Conservation (phyloP, 2,888 invertebrate genomes). For the Seladonia tumulorum region DNA sequence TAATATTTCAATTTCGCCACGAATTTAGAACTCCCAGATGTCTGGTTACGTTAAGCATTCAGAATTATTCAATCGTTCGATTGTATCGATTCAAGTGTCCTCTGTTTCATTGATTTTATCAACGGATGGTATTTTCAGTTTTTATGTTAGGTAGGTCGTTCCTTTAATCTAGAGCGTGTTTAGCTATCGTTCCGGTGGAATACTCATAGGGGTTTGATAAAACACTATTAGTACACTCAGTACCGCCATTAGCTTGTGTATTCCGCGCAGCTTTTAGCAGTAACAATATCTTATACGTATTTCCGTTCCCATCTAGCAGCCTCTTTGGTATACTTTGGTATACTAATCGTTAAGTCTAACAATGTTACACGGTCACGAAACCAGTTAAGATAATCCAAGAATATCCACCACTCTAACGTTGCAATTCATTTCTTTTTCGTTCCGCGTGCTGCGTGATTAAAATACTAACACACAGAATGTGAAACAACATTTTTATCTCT, state of each 20-base stretch:
- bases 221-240: conserved; percentile 18
- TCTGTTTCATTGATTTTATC: neutral
- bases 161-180: neutral
- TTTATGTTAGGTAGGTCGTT: neutral
- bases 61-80: neutral
- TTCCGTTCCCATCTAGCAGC: conserved; percentile 26
- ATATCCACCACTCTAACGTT: neutral
- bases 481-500: neutral
- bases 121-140: neutral
- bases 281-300: conserved; percentile 32
- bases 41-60: neutral
- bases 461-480: neutral
- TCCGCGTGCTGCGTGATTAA: conserved; percentile 1
- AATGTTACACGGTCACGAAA: conserved; percentile 31
- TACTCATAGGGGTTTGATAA: conserved; percentile 1
- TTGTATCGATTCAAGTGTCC: neutral
- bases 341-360: conserved; percentile 34
- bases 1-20: too few relatives aligned
- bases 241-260: conserved; percentile 11
- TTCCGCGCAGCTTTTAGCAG: conserved; percentile 34
- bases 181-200: neutral
- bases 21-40: neutral
- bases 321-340: conserved; percentile 21
- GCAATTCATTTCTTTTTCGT: conserved; percentile 12
- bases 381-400: conserved; percentile 35